Evolutionary conservation across 2,113 vertebrate genomes (phyloP).

Genomic region (Rhea pennata): DNA sequence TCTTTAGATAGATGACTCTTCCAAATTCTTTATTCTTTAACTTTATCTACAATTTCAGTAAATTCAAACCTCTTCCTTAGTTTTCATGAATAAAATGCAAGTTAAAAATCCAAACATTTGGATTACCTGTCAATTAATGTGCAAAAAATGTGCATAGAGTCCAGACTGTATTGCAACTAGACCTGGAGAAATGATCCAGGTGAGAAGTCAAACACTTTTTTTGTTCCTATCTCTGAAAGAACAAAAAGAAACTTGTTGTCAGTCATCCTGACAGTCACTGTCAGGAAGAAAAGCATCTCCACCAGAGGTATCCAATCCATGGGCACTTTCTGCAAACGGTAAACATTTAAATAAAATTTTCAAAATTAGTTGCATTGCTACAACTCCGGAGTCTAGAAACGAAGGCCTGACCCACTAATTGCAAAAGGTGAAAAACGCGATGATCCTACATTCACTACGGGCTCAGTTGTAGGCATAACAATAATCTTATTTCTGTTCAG

Average conservation of each 20-base stretch:
- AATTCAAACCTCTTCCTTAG: background rate
- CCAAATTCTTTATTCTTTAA: background rate
- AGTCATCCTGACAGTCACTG: background rate
- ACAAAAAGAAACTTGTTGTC: background rate
- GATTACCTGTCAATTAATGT: background rate
- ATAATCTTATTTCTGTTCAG: background rate
- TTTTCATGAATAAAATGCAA: background rate
- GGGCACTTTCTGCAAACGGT: background rate
- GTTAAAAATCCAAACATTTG: background rate
- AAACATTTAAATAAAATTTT: background rate
- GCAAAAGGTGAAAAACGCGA: background rate
- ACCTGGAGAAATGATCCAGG: background rate
- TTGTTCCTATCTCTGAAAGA: background rate
- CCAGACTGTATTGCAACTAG: background rate
- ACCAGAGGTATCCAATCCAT: background rate
- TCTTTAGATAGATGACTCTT: background rate
- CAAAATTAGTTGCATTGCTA: background rate
- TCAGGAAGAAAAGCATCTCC: background rate
- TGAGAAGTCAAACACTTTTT: background rate
- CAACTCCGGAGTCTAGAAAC: background rate
- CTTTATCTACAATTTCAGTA: background rate
- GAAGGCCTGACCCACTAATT: background rate
- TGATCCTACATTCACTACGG: background rate
- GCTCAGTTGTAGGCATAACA: background rate
- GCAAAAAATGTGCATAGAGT: rapidly evolving